phyloP scores from a whole-genome alignment of 2,797 vertebrate species.

The Parambassis ranga region DNA sequence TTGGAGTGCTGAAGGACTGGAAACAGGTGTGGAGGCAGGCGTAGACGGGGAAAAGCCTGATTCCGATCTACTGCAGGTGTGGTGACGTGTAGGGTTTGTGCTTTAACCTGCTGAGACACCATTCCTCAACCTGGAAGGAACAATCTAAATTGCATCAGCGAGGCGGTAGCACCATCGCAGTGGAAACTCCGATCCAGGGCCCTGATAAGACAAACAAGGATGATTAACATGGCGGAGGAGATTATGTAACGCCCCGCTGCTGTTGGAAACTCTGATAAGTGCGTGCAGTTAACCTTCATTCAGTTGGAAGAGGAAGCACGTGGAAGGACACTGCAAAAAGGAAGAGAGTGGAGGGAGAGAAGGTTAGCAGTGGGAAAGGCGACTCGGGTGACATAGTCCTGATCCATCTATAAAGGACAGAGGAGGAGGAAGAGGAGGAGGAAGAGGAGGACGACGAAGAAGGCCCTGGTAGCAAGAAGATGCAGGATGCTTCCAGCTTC shows the following conservation, averaged over 20 bases:
- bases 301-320: not conserved
- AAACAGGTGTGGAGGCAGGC: not conserved
- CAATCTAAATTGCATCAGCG: conserved; percentile 73
- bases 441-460: not conserved
- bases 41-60: conserved; percentile 3
- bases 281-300: conserved; percentile 36
- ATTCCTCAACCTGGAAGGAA: conserved; percentile 34
- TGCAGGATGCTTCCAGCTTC: not conserved
- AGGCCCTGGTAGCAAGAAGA: no score
- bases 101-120: conserved; percentile 55
- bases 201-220: conserved; percentile 47
- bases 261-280: conserved; percentile 22
- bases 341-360: not conserved
- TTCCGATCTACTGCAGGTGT: conserved; percentile 23
- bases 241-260: conserved; percentile 40
- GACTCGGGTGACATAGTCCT: not conserved
- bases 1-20: not conserved
- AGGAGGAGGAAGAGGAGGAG: not conserved
- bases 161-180: conserved; percentile 29
- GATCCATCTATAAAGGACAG: not conserved
- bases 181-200: conserved; percentile 35
- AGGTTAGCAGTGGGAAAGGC: not conserved
- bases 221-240: conserved; percentile 39
- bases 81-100: not conserved
- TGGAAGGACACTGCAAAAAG: not conserved